Evolutionary conservation across 2,888 invertebrate genomes (phyloP), one percentile per base, ranked within the genome.

Genomic region (Cheilosia vernalis): DNA sequence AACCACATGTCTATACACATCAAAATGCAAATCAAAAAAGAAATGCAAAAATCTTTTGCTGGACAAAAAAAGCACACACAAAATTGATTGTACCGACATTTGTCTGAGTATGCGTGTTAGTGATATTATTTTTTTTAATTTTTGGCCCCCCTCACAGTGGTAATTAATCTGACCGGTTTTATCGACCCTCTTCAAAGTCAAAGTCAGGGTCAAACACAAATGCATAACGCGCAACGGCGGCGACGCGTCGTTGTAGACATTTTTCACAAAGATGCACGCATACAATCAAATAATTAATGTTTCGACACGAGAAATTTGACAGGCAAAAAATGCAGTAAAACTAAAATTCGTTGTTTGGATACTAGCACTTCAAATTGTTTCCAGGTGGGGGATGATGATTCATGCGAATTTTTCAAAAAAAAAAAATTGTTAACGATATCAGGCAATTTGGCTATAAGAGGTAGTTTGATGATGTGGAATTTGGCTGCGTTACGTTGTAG

Each of bases 121-220:
- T 61, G 27, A 47, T 51, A 44, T 49, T 33, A 30, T 37, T 63
- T 40, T 27, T 61, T 56, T 47, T 17, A 37, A 10, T 1, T 40
- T 70, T 40, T 44, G 30, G 21, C 33, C 66, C 80, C 69, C 84
- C 73, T 56, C 56, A 30, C 51, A 37, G 37, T 70, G 64, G 70
- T 72, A 80, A 85, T 70, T 80, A 80, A 85, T 85, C 84, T 85
- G 80, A 85, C 84, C 80, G 84, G 84, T 85, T 85, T 72, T 60
- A 76, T 76, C 84, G 84, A 85, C 84, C 84, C 76, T 85, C 84
- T 85, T 85, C 84, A 85, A 85, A 80, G 84, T 85, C 84, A 85
- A 85, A 85, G 84, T 80, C 84, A 85, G 84, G 84, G 84, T 85
- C 84, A 81, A 55, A 67, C 37, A 51, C 69, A 61, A 70, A 84